Evolutionary conservation across 2,113 vertebrate species (phyloP), one percentile per base, ranked within the genome.

Genomic region (Notarius lentiginosus): DNA sequence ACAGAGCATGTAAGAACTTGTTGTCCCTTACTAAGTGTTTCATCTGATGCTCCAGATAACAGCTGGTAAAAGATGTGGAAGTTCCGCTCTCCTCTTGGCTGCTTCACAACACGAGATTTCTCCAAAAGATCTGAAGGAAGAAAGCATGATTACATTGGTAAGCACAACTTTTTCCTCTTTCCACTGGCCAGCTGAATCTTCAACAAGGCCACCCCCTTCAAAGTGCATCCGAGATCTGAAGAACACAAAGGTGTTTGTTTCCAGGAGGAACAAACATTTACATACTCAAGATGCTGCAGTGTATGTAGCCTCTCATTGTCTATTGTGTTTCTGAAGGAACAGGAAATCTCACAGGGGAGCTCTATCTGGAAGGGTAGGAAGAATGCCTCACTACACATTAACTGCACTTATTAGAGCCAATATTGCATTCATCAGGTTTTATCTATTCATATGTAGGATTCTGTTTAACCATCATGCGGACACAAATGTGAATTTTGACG

Each of bases 11-110:
- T 9, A 51, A 27, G 47, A 51, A 47, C 61, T 66, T 83, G 79
- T 15, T 41, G 55, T 34, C 34, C 94, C 98, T 97, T 94, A 99
- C 98, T 94, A 82, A 99, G 97, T 20, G 97, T 95, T 86, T 98
- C 97, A 79, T 99, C 97, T 0, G 98, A 97, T 72, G 97, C 97
- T 79, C 98, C 98, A 24, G 98, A 99, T 88, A 99, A 88, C 84
- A 99, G 96, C 93, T 99, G 98, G 92, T 99, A 99, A 93, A 99
- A 99, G 92, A 99, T 87, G 85, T 99, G 98, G 92, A 99, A 99
- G 92, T 99, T 99, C 92, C 98, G 96, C 95, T 99, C 98, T n/a
- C 97, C 97, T 91, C 97, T 94, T 6, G 98, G 97, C 92, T 99
- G 98, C 89, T 98, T 99, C 51, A 99, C 98, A 87, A 99, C 98